Percentiles rank a stretch among this genome's conserved stretches.
phyloP scores from a whole-genome alignment of 2,113 vertebrate species.

The Datnioides undecimradiatus region DNA sequence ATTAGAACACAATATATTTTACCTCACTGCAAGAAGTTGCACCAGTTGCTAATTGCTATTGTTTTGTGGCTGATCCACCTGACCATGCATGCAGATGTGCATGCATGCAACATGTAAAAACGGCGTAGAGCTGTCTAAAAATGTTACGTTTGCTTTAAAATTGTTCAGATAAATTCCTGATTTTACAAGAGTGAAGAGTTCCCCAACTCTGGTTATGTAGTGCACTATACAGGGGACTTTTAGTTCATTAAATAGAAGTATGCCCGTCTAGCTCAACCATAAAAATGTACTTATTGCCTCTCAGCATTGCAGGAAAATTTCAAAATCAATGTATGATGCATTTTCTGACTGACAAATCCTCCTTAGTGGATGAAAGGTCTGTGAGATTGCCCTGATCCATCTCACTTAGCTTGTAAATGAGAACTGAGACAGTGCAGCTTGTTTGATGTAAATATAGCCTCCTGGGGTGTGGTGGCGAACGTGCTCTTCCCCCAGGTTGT shows the following conservation, averaged over 20 bases:
- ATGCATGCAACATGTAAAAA: too few species aligned
- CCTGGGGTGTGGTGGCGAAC: conserved; percentile 18
- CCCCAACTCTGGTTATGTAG: background rate
- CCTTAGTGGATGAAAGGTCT: conserved; percentile 1
- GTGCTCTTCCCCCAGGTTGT: conserved; percentile 16
- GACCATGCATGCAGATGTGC: too few species aligned
- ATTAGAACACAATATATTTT: too few species aligned
- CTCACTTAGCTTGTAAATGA: conserved; percentile 35
- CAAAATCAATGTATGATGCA: conserved; percentile 25
- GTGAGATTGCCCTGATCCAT: conserved; percentile 34
- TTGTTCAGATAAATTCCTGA: too few species aligned
- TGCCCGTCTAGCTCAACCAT: background rate
- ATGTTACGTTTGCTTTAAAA: too few species aligned
- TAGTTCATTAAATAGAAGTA: background rate
- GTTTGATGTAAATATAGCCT: conserved; percentile 42
- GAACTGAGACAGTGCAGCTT: background rate
- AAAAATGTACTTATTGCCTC: background rate
- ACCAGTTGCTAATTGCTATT: too few species aligned
- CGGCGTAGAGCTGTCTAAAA: too few species aligned
- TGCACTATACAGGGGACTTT: background rate
- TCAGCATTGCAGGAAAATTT: conserved; percentile 14
- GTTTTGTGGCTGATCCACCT: too few species aligned
- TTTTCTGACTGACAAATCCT: conserved; percentile 6
- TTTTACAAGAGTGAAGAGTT: too few species aligned
- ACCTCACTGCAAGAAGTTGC: too few species aligned